A percentile compares a stretch with the other conserved stretches of the same genome.
These are phyloP conservation scores for Polydrusus pterygomalis DNA, from an alignment of 2,888 invertebrate genomes.

Conservation along the genomic window DNA sequence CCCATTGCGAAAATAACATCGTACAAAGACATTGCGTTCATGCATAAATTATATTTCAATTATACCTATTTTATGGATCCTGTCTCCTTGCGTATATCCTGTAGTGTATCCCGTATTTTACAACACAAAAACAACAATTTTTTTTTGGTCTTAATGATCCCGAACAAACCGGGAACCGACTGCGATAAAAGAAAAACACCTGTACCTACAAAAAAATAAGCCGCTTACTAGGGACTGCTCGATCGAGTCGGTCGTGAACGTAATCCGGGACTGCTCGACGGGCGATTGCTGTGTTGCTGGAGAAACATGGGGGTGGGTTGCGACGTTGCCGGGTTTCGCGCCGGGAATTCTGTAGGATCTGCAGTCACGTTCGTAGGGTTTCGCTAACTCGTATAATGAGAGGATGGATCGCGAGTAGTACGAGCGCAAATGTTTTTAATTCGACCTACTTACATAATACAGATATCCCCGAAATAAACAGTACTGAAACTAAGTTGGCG, in stretches of 20 bases:
- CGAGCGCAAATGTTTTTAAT: background rate
- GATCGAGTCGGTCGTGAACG: conserved; percentile 26
- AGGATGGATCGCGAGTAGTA: conserved; percentile 25
- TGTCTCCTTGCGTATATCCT: background rate
- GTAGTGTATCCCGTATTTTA: background rate
- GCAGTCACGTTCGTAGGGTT: conserved; percentile 24
- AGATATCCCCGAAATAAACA: too few species aligned
- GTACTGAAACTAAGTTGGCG: too few species aligned
- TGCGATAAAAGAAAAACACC: conserved; percentile 36
- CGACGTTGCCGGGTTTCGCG: conserved; percentile 39
- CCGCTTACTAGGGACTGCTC: conserved; percentile 4
- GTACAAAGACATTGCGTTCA: background rate
- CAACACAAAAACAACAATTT: conserved; percentile 15
- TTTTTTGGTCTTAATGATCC: background rate
- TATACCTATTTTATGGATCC: background rate
- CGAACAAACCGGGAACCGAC: background rate
- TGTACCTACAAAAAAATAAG: conserved; percentile 26
- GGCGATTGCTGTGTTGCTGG: conserved; percentile 44
- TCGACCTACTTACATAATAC: too few species aligned
- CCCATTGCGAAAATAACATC: background rate
- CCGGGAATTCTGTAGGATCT: conserved; percentile 19
- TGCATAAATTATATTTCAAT: conserved; percentile 23
- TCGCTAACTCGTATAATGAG: conserved; percentile 13
- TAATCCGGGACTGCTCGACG: conserved; percentile 44
- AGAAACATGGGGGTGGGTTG: conserved; percentile 49